A percentile compares a stretch with the other conserved stretches of the same genome.
Conservation (phyloP, 2,888 invertebrate genomes). For the Synergus itoensis region DNA sequence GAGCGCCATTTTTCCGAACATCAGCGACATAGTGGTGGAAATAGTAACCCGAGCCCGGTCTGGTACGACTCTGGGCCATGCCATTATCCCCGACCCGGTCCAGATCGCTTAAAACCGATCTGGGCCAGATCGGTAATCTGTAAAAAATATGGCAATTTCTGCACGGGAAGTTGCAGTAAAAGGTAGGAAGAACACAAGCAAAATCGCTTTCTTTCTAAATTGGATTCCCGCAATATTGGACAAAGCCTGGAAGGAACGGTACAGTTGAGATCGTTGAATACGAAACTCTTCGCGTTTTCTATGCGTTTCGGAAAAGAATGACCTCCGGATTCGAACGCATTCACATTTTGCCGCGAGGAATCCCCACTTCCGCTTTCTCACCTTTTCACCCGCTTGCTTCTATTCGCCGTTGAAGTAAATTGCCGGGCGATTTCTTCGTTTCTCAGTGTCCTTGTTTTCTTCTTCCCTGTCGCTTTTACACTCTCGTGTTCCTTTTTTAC, state of each 20-base stretch:
- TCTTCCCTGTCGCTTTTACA: constrained; percentile 1
- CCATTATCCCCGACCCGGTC: no score
- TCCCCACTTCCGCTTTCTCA: constrained; percentile 24
- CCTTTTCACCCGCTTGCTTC: constrained; percentile 25
- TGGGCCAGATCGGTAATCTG: no score
- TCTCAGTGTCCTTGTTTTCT: constrained; percentile 14
- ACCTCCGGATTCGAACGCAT: constrained; percentile 8
- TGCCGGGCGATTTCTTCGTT: constrained; percentile 29
- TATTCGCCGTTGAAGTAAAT: constrained; percentile 18
- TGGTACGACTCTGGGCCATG: no score
- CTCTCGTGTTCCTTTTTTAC: constrained; percentile 3
- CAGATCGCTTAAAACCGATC: no score
- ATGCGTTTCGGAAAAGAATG: constrained; percentile 16
- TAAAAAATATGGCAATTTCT: no score
- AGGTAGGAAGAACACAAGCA: neutral
- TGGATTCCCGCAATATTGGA: constrained; percentile 37
- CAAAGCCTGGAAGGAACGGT: constrained; percentile 16
- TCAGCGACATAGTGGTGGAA: no score
- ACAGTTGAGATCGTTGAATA: constrained; percentile 24
- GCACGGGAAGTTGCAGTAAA: constrained; percentile 3
- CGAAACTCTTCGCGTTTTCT: constrained; percentile 22
- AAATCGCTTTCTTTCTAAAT: constrained; percentile 31
- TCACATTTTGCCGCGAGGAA: constrained; percentile 12
- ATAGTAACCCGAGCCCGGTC: no score
- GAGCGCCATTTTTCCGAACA: no score